Evolutionary conservation across 2,113 vertebrate genomes (phyloP), one percentile per base, ranked within the genome.

Genomic region (Hyla sarda): DNA sequence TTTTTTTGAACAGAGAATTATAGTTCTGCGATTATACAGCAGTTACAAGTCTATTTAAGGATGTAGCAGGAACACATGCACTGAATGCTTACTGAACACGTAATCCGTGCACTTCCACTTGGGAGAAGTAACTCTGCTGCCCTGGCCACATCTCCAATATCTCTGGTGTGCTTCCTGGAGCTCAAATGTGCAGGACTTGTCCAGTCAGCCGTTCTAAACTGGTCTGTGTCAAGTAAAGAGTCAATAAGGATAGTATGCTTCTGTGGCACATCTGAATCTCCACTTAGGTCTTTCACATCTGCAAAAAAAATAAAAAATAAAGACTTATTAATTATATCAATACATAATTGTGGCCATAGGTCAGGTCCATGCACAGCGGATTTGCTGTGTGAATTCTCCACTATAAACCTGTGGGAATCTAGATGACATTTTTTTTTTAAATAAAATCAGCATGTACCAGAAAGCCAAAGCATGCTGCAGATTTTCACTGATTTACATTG

Each of bases 61-160:
- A 10, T 45, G 16, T 50, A 79, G 76, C 9, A 0, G 80, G 16
- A 11, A 14, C 83, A 7, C 17, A 75, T 19, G 25, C 17, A 50
- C 4, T 77, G 28, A 77, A 77, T 81, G 77, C 94, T 95, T 93
- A 98, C 97, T 30, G 93, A 82, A 28, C 95, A 93, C 62, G 93
- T 95, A 85, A 94, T 95, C 89, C 95, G 94, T 60, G 96, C 94
- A n/a, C 93, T 95, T 85, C 97, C 97, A 89, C 96, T 97, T 16
- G 97, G 97, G 67, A 98, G 90, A 34, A 98, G 91, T 50, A 95
- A 88, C 88, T 98, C 97, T 25, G 97, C 97, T 60, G 96, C 94
- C 71, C 95, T 94, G 52, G 97, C 96, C 5, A 98, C 96, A 79
- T 97, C 97, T 0, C 96, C 91, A 12, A 98, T 97, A 89, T 98